Conservation (phyloP, 1,140 invertebrate species). For the Drosophila suzukii region DNA sequence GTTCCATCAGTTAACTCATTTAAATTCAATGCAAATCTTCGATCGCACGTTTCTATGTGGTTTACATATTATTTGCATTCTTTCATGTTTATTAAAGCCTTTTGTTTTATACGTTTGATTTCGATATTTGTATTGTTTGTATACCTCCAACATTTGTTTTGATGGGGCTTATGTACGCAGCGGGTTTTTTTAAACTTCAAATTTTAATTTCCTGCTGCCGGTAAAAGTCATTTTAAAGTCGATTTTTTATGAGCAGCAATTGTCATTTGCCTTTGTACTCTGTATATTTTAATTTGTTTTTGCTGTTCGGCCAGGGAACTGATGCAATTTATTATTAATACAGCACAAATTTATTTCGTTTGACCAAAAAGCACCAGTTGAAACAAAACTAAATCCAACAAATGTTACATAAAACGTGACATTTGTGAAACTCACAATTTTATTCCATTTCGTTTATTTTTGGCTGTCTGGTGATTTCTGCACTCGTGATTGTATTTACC, state of each 20-base stretch:
- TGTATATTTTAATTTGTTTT: conserved; percentile 32
- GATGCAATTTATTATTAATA: conserved; percentile 52
- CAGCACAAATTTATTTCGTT: conserved; percentile 30
- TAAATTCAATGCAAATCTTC: conserved; percentile 68
- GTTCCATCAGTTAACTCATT: conserved; percentile 31
- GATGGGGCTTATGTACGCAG: conserved; percentile 44
- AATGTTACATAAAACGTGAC: conserved; percentile 70
- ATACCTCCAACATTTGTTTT: conserved; percentile 67
- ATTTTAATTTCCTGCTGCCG: conserved; percentile 57
- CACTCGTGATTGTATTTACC: conserved; percentile 18
- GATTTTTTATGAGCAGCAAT: conserved; percentile 54
- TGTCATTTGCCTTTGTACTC: conserved; percentile 37
- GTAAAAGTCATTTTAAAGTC: conserved; percentile 38
- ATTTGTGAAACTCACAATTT: conserved; percentile 57
- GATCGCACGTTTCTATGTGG: conserved; percentile 66
- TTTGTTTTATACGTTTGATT: conserved; percentile 18
- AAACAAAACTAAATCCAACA: conserved; percentile 30
- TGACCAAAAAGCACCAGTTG: conserved; percentile 2
- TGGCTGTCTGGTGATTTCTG: conserved; percentile 22
- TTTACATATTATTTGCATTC: conserved; percentile 66
- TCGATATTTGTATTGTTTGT: conserved; percentile 40
- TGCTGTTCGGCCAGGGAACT: conserved; percentile 2
- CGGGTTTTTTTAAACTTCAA: conserved; percentile 44
- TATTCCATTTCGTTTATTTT: conserved; percentile 27
- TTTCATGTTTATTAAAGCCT: conserved; percentile 48